Percentiles rank a stretch among this genome's conserved stretches.
phyloP scores from a whole-genome alignment of 1,140 invertebrate genomes.

The Chironomus tepperi region DNA sequence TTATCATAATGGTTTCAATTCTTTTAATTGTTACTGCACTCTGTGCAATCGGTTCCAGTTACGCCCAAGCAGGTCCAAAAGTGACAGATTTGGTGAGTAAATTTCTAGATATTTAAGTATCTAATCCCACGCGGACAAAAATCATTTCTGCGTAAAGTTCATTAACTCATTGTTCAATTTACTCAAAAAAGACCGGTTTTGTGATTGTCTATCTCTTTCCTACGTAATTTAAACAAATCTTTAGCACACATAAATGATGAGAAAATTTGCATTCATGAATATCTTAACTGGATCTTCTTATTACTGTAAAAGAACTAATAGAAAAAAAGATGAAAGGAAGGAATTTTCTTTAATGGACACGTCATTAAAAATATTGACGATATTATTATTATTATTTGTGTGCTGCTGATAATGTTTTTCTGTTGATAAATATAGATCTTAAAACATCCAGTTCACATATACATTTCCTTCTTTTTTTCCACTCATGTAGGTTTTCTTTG shows the following conservation, averaged over 20 bases:
- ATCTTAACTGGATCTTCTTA: too few relatives aligned
- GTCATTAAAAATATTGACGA: background rate
- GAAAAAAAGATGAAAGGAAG: background rate
- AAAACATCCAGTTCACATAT: background rate
- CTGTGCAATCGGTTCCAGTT: too few relatives aligned
- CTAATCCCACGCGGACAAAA: background rate
- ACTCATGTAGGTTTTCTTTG: conserved; percentile 77
- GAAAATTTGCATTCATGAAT: background rate
- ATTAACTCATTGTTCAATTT: background rate
- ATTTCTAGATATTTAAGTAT: background rate
- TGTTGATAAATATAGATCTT: background rate
- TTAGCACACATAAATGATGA: background rate
- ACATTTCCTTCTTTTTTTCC: conserved; percentile 24
- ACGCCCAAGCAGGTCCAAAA: background rate
- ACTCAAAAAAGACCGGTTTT: background rate
- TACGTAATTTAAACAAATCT: background rate
- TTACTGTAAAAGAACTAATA: background rate
- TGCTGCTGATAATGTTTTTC: background rate
- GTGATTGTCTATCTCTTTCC: background rate
- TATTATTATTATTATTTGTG: background rate
- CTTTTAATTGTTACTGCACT: too few relatives aligned
- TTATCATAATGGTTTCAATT: too few relatives aligned
- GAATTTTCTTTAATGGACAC: background rate
- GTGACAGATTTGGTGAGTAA: background rate
- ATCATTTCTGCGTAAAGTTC: background rate